Percentiles rank a stretch among this genome's conserved stretches.
These are phyloP conservation scores for Scelioninae gen. 1 DNA, from an alignment of 2,888 invertebrate genomes.

Conservation along the genomic window DNA sequence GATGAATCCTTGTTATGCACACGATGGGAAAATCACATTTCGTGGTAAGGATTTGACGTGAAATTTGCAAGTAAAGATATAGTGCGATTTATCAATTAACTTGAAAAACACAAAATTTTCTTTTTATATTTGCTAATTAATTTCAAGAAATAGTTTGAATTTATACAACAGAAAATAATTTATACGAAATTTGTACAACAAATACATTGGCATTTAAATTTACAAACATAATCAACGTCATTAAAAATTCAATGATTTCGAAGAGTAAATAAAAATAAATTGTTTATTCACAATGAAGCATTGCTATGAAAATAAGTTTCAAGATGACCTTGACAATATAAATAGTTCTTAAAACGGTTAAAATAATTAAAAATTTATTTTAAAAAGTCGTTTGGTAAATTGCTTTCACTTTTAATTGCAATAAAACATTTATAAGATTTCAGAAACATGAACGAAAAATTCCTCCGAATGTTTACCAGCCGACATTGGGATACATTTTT, in stretches of 20 bases:
- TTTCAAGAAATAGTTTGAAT: no score
- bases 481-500: constrained; percentile 21
- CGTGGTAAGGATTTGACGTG: neutral
- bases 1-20: constrained; percentile 13
- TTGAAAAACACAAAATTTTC: neutral
- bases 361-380: neutral
- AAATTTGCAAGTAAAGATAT: neutral
- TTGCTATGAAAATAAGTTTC: no score
- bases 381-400: neutral
- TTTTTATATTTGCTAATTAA: neutral
- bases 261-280: no score
- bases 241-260: no score
- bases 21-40: constrained; percentile 10
- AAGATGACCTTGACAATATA: no score
- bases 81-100: neutral
- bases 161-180: no score
- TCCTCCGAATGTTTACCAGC: neutral
- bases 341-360: no score
- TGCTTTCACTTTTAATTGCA: constrained; percentile 13
- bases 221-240: no score
- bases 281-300: no score
- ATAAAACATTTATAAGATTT: constrained; percentile 17
- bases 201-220: no score
- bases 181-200: no score
- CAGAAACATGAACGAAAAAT: constrained; percentile 21